Conservation (phyloP, 2,113 vertebrate species). For the Chlorocebus sabaeus region DNA sequence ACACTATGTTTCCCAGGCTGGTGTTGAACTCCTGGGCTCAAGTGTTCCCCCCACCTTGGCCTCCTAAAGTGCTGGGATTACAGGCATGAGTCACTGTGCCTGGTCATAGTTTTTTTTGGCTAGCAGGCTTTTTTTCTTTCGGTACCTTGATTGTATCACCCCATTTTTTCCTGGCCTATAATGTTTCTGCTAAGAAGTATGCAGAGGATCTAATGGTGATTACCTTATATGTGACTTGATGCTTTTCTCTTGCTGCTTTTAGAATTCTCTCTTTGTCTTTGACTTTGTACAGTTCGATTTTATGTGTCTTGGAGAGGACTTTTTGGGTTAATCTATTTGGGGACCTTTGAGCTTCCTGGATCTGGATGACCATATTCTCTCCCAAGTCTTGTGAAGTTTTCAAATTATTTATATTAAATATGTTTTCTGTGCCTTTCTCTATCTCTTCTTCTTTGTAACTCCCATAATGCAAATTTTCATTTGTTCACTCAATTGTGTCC, state of each 20-base stretch:
- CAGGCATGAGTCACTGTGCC: background rate
- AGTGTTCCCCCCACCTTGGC: background rate
- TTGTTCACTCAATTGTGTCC: background rate
- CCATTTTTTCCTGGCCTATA: background rate
- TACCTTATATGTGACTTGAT: background rate
- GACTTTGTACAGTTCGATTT: background rate
- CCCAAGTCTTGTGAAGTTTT: background rate
- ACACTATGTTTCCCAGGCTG: background rate
- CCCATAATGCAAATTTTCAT: background rate
- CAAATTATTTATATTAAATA: background rate
- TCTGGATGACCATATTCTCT: background rate
- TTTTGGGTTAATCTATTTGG: background rate
- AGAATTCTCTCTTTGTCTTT: background rate
- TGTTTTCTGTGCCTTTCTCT: background rate
- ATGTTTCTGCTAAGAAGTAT: background rate
- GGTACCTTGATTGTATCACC: background rate
- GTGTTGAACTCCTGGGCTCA: background rate
- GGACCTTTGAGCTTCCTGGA: background rate
- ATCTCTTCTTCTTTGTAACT: background rate
- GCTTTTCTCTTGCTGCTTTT: background rate
- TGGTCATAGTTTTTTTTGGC: background rate
- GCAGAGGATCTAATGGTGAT: background rate
- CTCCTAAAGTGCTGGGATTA: background rate
- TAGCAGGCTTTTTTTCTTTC: background rate
- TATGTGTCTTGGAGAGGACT: background rate